Evolutionary conservation across 2,113 vertebrate species (phyloP).

Genomic region (Terrapene triunguis): DNA sequence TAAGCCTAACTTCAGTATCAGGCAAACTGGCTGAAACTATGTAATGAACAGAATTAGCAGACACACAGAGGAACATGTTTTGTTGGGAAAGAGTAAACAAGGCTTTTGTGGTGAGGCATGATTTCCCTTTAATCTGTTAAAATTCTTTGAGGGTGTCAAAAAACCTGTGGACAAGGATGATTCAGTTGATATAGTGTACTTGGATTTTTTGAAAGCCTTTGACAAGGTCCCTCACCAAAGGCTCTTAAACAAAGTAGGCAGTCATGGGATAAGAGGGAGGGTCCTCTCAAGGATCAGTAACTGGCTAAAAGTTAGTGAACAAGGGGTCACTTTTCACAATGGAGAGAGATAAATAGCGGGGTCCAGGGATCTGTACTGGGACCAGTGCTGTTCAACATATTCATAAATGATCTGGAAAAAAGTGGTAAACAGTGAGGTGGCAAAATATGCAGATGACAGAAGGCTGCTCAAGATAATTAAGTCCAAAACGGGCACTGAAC

Average conservation of each 20-base stretch:
- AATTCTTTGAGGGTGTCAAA: neutral
- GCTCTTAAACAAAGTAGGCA: neutral
- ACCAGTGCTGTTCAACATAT: neutral
- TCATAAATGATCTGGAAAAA: neutral
- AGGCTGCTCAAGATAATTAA: neutral
- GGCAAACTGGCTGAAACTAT: neutral
- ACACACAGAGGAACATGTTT: neutral
- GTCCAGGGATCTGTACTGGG: neutral
- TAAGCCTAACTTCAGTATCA: neutral
- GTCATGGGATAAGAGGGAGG: neutral
- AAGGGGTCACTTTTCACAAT: neutral
- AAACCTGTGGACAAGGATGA: neutral
- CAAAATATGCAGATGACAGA: neutral
- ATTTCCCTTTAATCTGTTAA: neutral
- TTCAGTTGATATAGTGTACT: neutral
- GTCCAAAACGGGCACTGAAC: neutral
- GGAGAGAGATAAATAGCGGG: neutral
- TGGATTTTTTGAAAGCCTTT: neutral
- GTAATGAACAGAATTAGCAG: neutral
- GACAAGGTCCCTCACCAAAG: neutral
- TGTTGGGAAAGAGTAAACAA: neutral
- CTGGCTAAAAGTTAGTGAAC: neutral
- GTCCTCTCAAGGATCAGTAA: neutral
- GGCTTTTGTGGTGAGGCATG: neutral
- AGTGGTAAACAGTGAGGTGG: neutral